phyloP scores from a whole-genome alignment of 2,888 invertebrate species.

The Mayetiola destructor region DNA sequence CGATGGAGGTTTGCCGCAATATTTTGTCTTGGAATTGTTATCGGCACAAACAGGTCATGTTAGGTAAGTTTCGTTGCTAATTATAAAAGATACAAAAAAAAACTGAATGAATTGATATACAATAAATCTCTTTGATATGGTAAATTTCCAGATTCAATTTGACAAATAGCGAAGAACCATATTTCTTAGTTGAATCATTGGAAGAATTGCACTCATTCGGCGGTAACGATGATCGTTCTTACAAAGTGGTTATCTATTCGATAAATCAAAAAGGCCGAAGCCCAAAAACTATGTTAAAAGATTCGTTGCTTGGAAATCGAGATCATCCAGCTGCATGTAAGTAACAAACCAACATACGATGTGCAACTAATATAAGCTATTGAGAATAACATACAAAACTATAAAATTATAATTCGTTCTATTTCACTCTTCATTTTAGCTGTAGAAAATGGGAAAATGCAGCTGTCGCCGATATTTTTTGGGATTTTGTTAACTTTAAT shows the following conservation, averaged over 20 bases:
- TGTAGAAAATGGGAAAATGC: conserved; percentile 27
- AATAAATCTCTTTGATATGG: too few relatives aligned
- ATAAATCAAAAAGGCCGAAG: conserved; percentile 73
- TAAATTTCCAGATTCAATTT: conserved; percentile 29
- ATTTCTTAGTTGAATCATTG: conserved; percentile 29
- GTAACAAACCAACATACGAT: neutral
- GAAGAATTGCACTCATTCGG: conserved; percentile 57
- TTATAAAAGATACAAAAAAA: neutral
- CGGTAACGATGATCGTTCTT: conserved; percentile 65
- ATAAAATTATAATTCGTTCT: neutral
- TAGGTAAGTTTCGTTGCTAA: neutral
- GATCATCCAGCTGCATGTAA: neutral
- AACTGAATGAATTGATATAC: neutral
- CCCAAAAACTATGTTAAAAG: conserved; percentile 52
- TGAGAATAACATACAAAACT: neutral
- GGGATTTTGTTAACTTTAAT: conserved; percentile 31
- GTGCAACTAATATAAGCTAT: neutral
- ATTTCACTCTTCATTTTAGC: neutral
- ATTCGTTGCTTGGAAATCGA: conserved; percentile 50
- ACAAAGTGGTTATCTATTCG: conserved; percentile 61
- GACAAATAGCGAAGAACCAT: conserved; percentile 33
- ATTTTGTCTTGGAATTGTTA: conserved; percentile 67
- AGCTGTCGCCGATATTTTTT: conserved; percentile 34
- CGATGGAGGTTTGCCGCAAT: conserved; percentile 79
- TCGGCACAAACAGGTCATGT: conserved; percentile 31